Base-by-base conservation (phyloP, 2,113 vertebrate genomes). In the Nestor notabilis region DNA sequence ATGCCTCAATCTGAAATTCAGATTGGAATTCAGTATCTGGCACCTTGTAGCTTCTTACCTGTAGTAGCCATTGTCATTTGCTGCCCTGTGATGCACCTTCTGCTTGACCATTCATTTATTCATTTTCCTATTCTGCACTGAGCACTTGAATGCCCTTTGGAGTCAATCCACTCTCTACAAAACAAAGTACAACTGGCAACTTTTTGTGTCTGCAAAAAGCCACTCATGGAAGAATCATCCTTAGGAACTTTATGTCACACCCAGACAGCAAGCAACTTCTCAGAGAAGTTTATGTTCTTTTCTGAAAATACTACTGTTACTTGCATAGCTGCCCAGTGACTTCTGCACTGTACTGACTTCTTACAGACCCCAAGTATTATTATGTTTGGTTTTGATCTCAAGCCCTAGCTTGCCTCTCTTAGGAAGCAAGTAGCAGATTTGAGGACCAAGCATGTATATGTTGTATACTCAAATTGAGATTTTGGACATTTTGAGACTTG, bases 151-250 rank as follows among this genome's bases (percentile, higher is more conserved):
- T 86, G 17, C 10, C 37, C 9, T 43, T 90, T 61, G 24, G 17
- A 83, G 82, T 6, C 1, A 1, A 8, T 24, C 76, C 20, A 47
- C 4, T 44, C 11, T 64, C 2, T 18, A 27, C 1, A 1, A 71
- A 91, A 5, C 4, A 60, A 83, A 49, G 18, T 80, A 28, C 5
- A 76, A 31, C 13, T 35, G 11, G 15, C 8, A 68, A 31, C 5
- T 80, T 76, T n/a, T 16, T 43, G 7, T 49, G 16, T 29, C n/a
- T 5, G 0, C 27, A 69, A 35, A 90, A 93, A 64, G 4, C 5
- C 11, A 21, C 21, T 80, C 8, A 1, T 13, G 13, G 35, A 35
- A 87, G 43, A 61, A 47, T n/a, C 17, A 31, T 47, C 28, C 53
- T 68, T 49, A 56, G 37, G 71, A 80, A 53, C 4, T 44, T 64